These are phyloP conservation scores for Gallinago undulata DNA, from an alignment of 2,113 vertebrate species.

Conservation along the genomic window DNA sequence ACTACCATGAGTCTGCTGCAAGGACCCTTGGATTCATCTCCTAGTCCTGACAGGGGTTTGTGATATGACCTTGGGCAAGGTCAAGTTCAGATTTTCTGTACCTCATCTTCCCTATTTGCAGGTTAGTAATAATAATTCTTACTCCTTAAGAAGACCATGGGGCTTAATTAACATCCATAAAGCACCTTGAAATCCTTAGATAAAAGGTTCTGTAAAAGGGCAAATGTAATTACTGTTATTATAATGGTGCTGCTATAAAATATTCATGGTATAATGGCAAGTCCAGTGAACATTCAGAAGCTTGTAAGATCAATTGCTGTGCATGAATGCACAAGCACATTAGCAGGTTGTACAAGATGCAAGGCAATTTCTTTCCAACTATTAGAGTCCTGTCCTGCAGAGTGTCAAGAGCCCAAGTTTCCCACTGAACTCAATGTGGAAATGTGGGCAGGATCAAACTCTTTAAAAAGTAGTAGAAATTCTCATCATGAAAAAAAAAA, in stretches of 20 bases:
- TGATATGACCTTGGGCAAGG: constrained; percentile 2
- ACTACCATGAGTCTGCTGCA: background rate
- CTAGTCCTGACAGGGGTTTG: background rate
- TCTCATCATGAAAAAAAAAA: background rate
- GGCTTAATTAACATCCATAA: constrained; percentile 44
- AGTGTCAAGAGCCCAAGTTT: background rate
- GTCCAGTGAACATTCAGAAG: constrained; percentile 12
- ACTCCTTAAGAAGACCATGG: background rate
- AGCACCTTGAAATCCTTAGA: constrained; percentile 31
- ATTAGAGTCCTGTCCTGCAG: background rate
- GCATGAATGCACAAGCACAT: constrained; percentile 46
- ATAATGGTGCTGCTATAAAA: constrained; percentile 32
- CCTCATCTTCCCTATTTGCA: background rate
- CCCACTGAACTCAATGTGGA: background rate
- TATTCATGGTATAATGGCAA: constrained; percentile 55
- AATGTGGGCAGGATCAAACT: background rate
- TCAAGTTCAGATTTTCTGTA: background rate
- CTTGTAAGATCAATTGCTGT: constrained; percentile 50
- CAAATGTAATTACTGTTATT: constrained; percentile 59
- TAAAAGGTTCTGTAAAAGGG: constrained; percentile 55
- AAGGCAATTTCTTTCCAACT: background rate
- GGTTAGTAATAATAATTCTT: constrained; percentile 11
- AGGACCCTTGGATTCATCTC: background rate
- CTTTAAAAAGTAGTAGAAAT: background rate
- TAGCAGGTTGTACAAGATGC: background rate